A percentile compares a stretch with the other conserved stretches of the same genome.
phyloP scores from a whole-genome alignment of 2,888 invertebrate genomes.

The Cyrtodaria siliqua region DNA sequence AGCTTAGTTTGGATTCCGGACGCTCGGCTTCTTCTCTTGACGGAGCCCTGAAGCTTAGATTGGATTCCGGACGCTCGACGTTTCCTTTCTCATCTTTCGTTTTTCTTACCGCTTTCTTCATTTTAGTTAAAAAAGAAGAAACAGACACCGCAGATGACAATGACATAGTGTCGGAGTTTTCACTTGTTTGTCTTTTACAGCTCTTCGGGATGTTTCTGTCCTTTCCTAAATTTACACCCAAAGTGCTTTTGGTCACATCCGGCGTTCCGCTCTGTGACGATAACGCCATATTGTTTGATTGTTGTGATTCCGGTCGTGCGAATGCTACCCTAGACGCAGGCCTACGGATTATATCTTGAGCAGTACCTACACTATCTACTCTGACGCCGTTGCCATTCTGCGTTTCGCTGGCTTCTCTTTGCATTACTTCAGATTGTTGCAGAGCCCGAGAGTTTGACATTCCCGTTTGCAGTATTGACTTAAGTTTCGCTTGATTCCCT shows the following conservation, averaged over 20 bases:
- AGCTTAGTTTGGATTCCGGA: conserved; percentile 13
- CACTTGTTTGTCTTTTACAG: not conserved
- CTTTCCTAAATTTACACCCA: not conserved
- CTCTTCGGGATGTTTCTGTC: not conserved
- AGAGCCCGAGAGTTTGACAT: too few relatives aligned
- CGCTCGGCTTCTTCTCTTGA: conserved; percentile 7
- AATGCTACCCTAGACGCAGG: conserved; percentile 29
- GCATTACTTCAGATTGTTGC: too few relatives aligned
- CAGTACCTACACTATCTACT: too few relatives aligned
- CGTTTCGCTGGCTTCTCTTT: too few relatives aligned
- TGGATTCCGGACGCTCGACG: not conserved
- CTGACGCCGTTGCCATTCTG: too few relatives aligned
- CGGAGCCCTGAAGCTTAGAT: conserved; percentile 28
- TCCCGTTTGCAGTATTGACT: conserved; percentile 10
- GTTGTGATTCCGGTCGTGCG: conserved; percentile 10
- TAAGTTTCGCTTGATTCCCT: not conserved
- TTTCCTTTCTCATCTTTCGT: not conserved
- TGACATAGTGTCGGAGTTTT: not conserved
- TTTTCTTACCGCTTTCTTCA: conserved; percentile 10
- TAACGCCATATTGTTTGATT: not conserved
- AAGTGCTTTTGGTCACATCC: not conserved
- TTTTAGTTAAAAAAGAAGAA: conserved; percentile 16
- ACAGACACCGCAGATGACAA: conserved; percentile 24
- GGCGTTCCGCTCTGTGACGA: not conserved
- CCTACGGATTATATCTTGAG: not conserved